Evolutionary conservation across 2,797 vertebrate species (phyloP).

Genomic region (Lacerta viridis): DNA sequence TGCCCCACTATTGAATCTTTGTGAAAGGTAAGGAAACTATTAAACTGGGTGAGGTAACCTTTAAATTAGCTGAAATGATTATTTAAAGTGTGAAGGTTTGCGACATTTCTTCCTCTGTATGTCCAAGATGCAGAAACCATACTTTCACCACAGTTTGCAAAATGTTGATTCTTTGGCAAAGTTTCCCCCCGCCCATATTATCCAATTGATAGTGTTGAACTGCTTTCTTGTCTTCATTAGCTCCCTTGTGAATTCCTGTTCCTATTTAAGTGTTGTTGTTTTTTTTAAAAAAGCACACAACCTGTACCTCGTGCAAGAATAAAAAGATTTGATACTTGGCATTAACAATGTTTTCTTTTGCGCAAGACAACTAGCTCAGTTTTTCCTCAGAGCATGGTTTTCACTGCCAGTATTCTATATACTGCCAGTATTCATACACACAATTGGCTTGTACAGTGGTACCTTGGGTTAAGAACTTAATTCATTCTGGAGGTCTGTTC

Average conservation of each 20-base stretch:
- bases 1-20: neutral
- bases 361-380: neutral
- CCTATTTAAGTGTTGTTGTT: neutral
- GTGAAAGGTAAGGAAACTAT: neutral
- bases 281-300: conserved; percentile 27
- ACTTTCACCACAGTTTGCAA: neutral
- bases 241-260: conserved; percentile 43
- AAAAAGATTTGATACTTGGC: neutral
- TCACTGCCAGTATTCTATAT: neutral
- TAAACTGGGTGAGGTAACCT: neutral
- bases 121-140: neutral
- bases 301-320: conserved; percentile 3
- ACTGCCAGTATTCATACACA: neutral
- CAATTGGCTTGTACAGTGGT: neutral
- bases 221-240: neutral
- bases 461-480: no score
- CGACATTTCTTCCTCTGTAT: conserved; percentile 26
- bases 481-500: no score
- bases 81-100: conserved; percentile 34
- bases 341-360: conserved; percentile 36
- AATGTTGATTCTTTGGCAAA: conserved; percentile 31
- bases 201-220: conserved; percentile 6
- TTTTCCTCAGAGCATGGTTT: neutral
- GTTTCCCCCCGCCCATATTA: conserved; percentile 37
- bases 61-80: conserved; percentile 8